Percentiles rank a stretch among this genome's conserved stretches.
These are phyloP conservation scores for Lemur catta DNA, from an alignment of 2,797 vertebrate genomes.

Conservation along the genomic window DNA sequence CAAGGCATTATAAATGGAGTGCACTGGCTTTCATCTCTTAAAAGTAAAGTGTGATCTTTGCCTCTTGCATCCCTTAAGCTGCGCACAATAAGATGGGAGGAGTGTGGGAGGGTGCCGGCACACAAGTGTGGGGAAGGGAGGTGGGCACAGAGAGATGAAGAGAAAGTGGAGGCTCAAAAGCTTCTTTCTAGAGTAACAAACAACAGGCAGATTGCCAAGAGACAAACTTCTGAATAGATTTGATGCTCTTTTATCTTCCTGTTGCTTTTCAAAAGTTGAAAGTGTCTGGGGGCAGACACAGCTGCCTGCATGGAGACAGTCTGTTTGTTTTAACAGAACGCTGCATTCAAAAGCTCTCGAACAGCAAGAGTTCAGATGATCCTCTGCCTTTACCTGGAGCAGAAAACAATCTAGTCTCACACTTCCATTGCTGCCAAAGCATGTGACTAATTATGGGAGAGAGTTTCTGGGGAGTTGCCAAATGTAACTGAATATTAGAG, in stretches of 20 bases:
- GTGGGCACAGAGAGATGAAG: not conserved
- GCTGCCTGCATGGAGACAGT: not conserved
- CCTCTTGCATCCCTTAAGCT: not conserved
- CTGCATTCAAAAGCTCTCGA: slow-evolving; percentile 13
- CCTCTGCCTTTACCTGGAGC: not conserved
- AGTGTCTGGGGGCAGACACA: not conserved
- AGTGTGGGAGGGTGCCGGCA: not conserved
- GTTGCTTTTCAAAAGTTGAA: slow-evolving; percentile 37
- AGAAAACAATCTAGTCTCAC: not conserved
- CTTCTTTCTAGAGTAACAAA: slow-evolving; percentile 19
- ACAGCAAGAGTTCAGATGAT: not conserved
- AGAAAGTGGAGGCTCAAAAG: not conserved
- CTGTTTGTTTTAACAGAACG: slow-evolving; percentile 40
- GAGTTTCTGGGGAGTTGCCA: not conserved
- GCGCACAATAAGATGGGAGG: not conserved
- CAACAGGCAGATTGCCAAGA: not conserved
- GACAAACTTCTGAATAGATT: slow-evolving; percentile 24
- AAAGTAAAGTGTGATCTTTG: not conserved
- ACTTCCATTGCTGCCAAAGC: not conserved
- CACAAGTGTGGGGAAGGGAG: not conserved
- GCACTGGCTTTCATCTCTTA: slow-evolving; percentile 27
- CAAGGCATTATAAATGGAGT: not conserved
- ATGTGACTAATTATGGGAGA: slow-evolving; percentile 45
- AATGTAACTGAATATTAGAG: not conserved
- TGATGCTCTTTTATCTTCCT: slow-evolving; percentile 53